Conservation (phyloP, 1,140 invertebrate genomes). For the Tetramorium simillimum region DNA sequence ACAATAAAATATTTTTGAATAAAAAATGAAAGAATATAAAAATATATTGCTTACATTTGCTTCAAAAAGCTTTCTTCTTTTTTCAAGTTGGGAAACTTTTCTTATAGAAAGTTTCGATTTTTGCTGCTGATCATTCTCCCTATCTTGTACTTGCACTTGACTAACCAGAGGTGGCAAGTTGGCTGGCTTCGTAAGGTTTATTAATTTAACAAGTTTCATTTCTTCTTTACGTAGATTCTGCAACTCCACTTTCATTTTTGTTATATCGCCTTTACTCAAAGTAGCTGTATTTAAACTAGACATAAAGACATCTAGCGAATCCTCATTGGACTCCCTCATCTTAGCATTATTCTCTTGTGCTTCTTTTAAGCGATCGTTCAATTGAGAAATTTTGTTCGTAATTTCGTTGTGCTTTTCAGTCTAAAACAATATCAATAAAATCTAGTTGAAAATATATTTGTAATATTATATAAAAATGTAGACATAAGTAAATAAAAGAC, state of each 20-base stretch:
- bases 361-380: slow-evolving; percentile 87
- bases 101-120: slow-evolving; percentile 14
- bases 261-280: slow-evolving; percentile 83
- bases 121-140: background rate
- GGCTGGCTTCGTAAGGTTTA: slow-evolving; percentile 92
- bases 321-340: slow-evolving; percentile 82
- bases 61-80: slow-evolving; percentile 36
- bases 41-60: background rate
- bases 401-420: slow-evolving; percentile 89
- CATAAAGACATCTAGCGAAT: slow-evolving; percentile 92
- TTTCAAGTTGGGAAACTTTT: slow-evolving; percentile 37
- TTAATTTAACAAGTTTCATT: slow-evolving; percentile 88
- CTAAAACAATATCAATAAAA: slow-evolving; percentile 82
- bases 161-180: slow-evolving; percentile 86
- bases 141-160: background rate
- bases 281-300: slow-evolving; percentile 85
- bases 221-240: slow-evolving; percentile 90
- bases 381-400: slow-evolving; percentile 86
- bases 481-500: slow-evolving; percentile 8
- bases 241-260: slow-evolving; percentile 86
- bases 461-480: background rate
- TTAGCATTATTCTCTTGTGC: slow-evolving; percentile 77
- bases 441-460: background rate
- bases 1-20: background rate
- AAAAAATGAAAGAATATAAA: background rate